Evolutionary conservation across 2,797 vertebrate species (phyloP).

Genomic region (Botia almorhae): DNA sequence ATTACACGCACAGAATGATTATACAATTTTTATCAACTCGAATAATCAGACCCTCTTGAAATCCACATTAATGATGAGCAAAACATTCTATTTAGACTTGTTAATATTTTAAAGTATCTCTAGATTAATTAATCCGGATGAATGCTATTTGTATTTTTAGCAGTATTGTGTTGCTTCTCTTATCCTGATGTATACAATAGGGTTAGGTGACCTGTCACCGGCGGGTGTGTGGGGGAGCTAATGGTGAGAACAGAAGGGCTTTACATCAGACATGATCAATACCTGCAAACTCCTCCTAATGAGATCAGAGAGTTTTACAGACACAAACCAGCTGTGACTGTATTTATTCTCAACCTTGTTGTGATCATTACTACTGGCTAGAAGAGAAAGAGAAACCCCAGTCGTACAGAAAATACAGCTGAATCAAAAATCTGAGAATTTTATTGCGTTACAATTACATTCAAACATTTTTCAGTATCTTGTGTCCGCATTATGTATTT

Average conservation of each 20-base stretch:
- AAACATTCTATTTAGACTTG: constrained; percentile 48
- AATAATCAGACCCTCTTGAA: constrained; percentile 2
- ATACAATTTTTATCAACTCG: constrained; percentile 38
- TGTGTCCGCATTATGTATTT: background rate
- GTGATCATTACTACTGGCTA: constrained; percentile 9
- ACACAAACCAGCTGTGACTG: constrained; percentile 15
- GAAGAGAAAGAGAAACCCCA: background rate
- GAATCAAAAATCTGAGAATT: too few species aligned
- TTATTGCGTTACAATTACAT: too few species aligned
- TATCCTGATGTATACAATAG: constrained; percentile 5
- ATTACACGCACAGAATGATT: background rate
- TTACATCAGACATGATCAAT: constrained; percentile 25
- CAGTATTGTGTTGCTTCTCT: background rate
- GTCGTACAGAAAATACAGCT: too few species aligned
- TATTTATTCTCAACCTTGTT: constrained; percentile 2
- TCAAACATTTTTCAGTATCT: too few species aligned
- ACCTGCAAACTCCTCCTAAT: constrained; percentile 15
- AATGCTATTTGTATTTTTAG: constrained; percentile 36
- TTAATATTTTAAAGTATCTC: constrained; percentile 55
- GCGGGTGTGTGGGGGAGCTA: constrained; percentile 22
- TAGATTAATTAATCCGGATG: constrained; percentile 27
- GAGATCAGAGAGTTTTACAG: constrained; percentile 6
- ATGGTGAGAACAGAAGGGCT: constrained; percentile 1
- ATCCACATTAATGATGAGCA: constrained; percentile 48
- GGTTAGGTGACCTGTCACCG: constrained; percentile 15